These are phyloP conservation scores for Frieseomelitta varia DNA, from an alignment of 1,140 invertebrate species.

Conservation along the genomic window DNA sequence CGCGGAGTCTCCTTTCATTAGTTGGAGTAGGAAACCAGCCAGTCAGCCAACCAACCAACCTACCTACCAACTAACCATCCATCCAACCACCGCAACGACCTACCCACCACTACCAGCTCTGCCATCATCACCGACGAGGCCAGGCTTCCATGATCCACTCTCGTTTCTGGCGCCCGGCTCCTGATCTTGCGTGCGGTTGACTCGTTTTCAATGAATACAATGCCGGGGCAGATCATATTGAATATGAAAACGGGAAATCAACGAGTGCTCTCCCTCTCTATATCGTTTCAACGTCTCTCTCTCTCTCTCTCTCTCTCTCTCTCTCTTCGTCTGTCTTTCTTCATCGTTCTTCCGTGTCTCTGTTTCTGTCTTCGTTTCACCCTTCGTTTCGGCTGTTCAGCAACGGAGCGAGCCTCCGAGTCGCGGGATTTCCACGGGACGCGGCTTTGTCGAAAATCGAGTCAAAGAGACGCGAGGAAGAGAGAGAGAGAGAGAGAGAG, in stretches of 20 bases:
- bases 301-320: neutral
- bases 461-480: slow-evolving; percentile 39
- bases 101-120: slow-evolving; percentile 56
- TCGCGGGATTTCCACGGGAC: slow-evolving; percentile 48
- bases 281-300: neutral
- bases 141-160: slow-evolving; percentile 74
- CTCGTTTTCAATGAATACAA: slow-evolving; percentile 83
- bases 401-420: slow-evolving; percentile 25
- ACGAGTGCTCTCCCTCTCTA: slow-evolving; percentile 70
- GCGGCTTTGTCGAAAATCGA: slow-evolving; percentile 70
- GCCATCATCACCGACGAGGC: slow-evolving; percentile 59
- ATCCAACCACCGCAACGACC: slow-evolving; percentile 71
- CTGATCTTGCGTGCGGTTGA: slow-evolving; percentile 82
- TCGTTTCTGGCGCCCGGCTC: slow-evolving; percentile 70
- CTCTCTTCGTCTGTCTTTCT: neutral
- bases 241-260: slow-evolving; percentile 83
- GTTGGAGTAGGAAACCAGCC: slow-evolving; percentile 79
- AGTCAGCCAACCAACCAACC: slow-evolving; percentile 75
- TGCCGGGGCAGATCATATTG: slow-evolving; percentile 80
- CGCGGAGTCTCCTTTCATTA: slow-evolving; percentile 81
- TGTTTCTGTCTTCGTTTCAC: neutral
- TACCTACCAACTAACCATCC: slow-evolving; percentile 77
- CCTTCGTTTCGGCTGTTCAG: neutral
- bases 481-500: neutral
- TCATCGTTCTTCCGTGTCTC: too few relatives aligned